Evolutionary conservation across 2,113 vertebrate species (phyloP), one percentile per base, ranked within the genome.

Genomic region (Odontesthes bonariensis): DNA sequence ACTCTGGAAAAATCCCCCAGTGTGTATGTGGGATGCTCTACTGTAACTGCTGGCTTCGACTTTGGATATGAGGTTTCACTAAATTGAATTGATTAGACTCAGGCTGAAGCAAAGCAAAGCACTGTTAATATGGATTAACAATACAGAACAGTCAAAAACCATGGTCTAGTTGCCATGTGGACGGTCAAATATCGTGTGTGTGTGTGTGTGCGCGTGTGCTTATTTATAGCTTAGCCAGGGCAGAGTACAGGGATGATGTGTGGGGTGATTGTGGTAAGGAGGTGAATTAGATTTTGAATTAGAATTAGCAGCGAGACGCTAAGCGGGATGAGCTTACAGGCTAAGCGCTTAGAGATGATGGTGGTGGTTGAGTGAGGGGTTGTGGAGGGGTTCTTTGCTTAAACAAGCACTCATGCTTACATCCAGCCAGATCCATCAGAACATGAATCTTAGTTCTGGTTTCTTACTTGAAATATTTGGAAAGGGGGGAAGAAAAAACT

Each of bases 221-320:
- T 8, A 49, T 55, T 20, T 40, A 42, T 72, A 32, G 79, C 51
- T 81, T 71, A 85, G 79, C 77, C 23, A 17, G 57, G 68, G 61
- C 66, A 5, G 47, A 73, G 73, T 66, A 57, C 71, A 82, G 67
- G 67, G 84, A 88, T 88, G 87, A 90, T 89, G 83, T 81, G 79
- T 61, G 44, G 77, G 67, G 79, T 86, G 84, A 92, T 90, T 88
- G 83, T 82, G 83, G 69, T 88, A 89, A 88, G 83, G 79, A 92
- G 68, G 86, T 89, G 86, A 90, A 89, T 89, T 87, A 87, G 86
- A 88, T 87, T 88, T 82, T 77, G 76, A 85, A 86, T 85, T 88
- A 83, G 91, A 84, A 86, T 92, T 91, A 89, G 82, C 67, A 81
- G 74, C 66, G 77, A 83, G 81, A 85, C 40, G 62, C 79, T 91